phyloP scores from a whole-genome alignment of 2,113 vertebrate species.

The Donacobius atricapilla region DNA sequence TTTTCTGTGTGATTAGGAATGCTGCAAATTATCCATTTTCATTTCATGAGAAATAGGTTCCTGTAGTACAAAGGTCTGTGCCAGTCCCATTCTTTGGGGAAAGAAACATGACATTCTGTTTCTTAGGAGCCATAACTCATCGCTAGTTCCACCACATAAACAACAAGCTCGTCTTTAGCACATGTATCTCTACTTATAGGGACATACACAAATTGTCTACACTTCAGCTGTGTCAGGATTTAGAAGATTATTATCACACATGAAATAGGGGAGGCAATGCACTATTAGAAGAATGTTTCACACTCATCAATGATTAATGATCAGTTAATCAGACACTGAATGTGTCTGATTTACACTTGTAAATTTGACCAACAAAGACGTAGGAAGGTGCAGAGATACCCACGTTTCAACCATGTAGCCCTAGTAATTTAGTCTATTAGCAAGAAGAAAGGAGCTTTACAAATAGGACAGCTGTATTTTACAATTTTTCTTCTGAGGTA shows the following conservation, averaged over 20 bases:
- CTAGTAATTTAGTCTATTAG: neutral
- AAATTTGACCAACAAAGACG: constrained; percentile 1
- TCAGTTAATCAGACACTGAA: neutral
- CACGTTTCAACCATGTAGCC: neutral
- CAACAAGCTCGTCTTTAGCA: neutral
- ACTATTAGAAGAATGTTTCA: neutral
- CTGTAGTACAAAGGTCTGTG: neutral
- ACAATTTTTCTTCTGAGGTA: neutral
- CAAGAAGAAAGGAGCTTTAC: neutral
- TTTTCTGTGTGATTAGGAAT: constrained; percentile 41
- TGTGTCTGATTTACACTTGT: neutral
- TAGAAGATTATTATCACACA: neutral
- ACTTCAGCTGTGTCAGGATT: neutral
- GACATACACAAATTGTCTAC: neutral
- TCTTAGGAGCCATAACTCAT: constrained; percentile 12
- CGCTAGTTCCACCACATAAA: neutral
- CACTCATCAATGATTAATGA: neutral
- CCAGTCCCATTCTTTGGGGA: neutral
- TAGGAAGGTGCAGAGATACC: neutral
- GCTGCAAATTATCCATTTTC: constrained; percentile 37
- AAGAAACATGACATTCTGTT: constrained; percentile 2
- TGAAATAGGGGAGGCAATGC: neutral
- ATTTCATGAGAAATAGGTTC: neutral
- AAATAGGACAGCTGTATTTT: neutral
- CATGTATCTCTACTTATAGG: neutral